Evolutionary conservation across 1,140 invertebrate species (phyloP).

Genomic region (Diorhabda elongata): DNA sequence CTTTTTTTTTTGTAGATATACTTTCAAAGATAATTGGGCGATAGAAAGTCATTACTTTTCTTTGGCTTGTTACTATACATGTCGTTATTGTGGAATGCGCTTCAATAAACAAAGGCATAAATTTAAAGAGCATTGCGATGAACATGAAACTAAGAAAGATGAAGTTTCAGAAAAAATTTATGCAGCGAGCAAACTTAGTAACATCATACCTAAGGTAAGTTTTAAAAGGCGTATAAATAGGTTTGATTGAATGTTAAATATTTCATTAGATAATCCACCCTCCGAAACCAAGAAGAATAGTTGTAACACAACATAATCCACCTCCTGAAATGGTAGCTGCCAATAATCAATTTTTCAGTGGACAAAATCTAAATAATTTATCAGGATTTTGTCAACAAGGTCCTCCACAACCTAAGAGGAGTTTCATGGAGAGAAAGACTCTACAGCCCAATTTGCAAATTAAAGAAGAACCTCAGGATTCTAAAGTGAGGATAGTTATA

Average conservation of each 20-base stretch:
- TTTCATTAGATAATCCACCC: constrained; percentile 8
- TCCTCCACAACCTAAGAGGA: not conserved
- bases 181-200: constrained; percentile 38
- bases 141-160: constrained; percentile 37
- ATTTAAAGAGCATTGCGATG: constrained; percentile 39
- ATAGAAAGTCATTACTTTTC: constrained; percentile 46
- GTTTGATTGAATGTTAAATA: not conserved
- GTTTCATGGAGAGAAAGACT: constrained; percentile 14
- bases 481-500: not conserved
- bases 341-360: constrained; percentile 8
- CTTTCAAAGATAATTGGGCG: constrained; percentile 47
- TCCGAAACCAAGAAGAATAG: constrained; percentile 12
- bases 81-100: constrained; percentile 43
- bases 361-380: not conserved
- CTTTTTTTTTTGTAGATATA: constrained; percentile 28
- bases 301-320: constrained; percentile 14
- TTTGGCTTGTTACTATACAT: constrained; percentile 41
- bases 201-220: constrained; percentile 32
- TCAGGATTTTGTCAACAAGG: not conserved
- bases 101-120: constrained; percentile 44
- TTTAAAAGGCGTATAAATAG: not conserved
- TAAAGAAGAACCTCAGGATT: constrained; percentile 34
- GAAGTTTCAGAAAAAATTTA: constrained; percentile 38
- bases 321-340: constrained; percentile 10
- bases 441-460: constrained; percentile 28